Conservation (phyloP, 2,888 invertebrate genomes). For the Bugula neritina region DNA sequence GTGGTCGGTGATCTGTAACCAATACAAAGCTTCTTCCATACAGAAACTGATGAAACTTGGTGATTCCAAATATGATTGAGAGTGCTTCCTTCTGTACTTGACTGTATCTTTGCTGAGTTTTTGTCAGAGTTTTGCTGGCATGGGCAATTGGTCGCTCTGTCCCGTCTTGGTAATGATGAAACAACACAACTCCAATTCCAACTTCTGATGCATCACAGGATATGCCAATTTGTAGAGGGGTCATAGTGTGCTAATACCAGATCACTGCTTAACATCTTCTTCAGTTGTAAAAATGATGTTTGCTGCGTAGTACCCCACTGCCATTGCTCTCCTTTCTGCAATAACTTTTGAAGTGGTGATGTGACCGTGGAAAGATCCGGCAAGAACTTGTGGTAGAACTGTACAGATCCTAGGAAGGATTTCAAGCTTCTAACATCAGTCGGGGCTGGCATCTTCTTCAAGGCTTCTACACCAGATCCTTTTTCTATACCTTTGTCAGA, state of each 20-base stretch:
- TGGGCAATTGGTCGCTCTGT: slow-evolving; percentile 30
- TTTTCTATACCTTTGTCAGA: background rate
- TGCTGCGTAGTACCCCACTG: slow-evolving; percentile 22
- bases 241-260: slow-evolving; percentile 30
- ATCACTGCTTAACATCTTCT: slow-evolving; percentile 26
- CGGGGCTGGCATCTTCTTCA: slow-evolving; percentile 28
- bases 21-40: slow-evolving; percentile 29
- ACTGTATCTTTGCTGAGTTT: slow-evolving; percentile 29
- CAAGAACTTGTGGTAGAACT: slow-evolving; percentile 30
- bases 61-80: slow-evolving; percentile 29
- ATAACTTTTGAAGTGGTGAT: slow-evolving; percentile 29
- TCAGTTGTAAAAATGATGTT: slow-evolving; percentile 14
- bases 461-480: background rate
- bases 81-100: slow-evolving; percentile 31
- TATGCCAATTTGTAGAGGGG: slow-evolving; percentile 28
- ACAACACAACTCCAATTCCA: slow-evolving; percentile 31
- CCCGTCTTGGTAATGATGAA: slow-evolving; percentile 30
- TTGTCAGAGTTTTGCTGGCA: slow-evolving; percentile 29
- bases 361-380: slow-evolving; percentile 28
- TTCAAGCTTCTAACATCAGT: slow-evolving; percentile 27
- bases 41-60: slow-evolving; percentile 31
- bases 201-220: slow-evolving; percentile 32
- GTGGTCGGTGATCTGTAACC: slow-evolving; percentile 28
- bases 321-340: slow-evolving; percentile 28
- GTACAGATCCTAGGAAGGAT: slow-evolving; percentile 29